These are phyloP conservation scores for Rhombomys opimus DNA, from an alignment of 2,113 vertebrate species.

Conservation along the genomic window DNA sequence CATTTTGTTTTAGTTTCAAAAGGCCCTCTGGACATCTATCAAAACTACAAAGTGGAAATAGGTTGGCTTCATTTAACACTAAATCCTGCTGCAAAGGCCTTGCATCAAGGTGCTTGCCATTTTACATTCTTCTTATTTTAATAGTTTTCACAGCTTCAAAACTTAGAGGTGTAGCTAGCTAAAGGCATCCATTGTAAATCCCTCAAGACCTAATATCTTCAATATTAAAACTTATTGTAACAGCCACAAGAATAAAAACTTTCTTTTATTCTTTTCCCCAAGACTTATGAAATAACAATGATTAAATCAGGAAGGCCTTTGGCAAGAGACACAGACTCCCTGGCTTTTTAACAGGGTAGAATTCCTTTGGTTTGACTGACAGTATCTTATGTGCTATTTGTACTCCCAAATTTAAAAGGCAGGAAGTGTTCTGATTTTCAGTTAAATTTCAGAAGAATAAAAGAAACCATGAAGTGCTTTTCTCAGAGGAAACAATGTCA, in stretches of 20 bases:
- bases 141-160: constrained; percentile 60
- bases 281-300: constrained; percentile 26
- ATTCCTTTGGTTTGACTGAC: constrained; percentile 19
- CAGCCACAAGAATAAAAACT: constrained; percentile 18
- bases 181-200: constrained; percentile 44
- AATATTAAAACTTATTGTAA: constrained; percentile 56
- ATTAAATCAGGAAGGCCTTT: constrained; percentile 37
- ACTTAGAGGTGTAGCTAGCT: constrained; percentile 37
- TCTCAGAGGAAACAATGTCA: constrained; percentile 6
- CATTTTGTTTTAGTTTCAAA: constrained; percentile 77
- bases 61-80: constrained; percentile 73
- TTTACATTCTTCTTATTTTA: constrained; percentile 73
- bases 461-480: constrained; percentile 52
- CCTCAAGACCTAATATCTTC: constrained; percentile 44
- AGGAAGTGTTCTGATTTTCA: constrained; percentile 57
- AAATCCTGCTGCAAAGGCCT: constrained; percentile 51
- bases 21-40: constrained; percentile 68
- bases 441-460: constrained; percentile 39
- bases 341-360: not conserved
- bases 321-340: not conserved
- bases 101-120: constrained; percentile 58
- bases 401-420: constrained; percentile 53
- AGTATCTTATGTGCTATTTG: not conserved
- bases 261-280: constrained; percentile 46
- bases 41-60: constrained; percentile 72